Percentiles rank a stretch among this genome's conserved stretches.
phyloP scores from a whole-genome alignment of 2,797 vertebrate genomes.

The Carapus acus region DNA sequence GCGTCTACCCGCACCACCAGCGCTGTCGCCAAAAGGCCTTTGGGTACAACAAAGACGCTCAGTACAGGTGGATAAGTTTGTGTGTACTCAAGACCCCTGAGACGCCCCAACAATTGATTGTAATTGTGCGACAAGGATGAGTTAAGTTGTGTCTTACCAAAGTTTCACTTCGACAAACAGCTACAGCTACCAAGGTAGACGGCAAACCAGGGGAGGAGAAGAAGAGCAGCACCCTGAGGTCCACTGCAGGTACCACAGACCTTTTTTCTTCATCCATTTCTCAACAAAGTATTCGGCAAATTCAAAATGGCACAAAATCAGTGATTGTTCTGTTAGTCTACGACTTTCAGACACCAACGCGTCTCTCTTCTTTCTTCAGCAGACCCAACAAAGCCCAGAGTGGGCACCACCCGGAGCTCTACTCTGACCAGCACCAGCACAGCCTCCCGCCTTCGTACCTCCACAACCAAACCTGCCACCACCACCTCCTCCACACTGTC shows the following conservation, averaged over 20 bases:
- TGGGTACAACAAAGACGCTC: conserved; percentile 61
- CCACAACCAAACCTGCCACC: conserved; percentile 48
- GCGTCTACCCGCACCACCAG: conserved; percentile 45
- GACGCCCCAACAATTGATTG: too few relatives aligned
- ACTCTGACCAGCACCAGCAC: conserved; percentile 38
- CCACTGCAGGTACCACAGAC: conserved; percentile 74
- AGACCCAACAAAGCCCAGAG: conserved; percentile 72
- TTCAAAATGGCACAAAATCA: too few relatives aligned
- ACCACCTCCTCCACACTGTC: conserved; percentile 40
- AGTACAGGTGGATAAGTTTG: background rate
- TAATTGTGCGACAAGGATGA: too few relatives aligned
- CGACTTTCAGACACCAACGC: too few relatives aligned
- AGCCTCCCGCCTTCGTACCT: conserved; percentile 45
- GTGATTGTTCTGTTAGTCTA: too few relatives aligned
- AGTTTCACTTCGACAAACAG: background rate
- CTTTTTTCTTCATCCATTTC: too few relatives aligned
- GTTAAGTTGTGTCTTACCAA: too few relatives aligned
- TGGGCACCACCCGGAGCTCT: conserved; percentile 55
- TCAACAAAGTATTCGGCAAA: too few relatives aligned
- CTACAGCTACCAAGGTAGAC: conserved; percentile 80
- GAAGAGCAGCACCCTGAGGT: conserved; percentile 74
- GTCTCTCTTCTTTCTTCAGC: conserved; percentile 40
- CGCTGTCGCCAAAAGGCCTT: conserved; percentile 74
- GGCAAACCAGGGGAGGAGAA: conserved; percentile 78
- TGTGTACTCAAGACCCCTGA: too few relatives aligned